These are phyloP conservation scores for Denticeps clupeoides DNA, from an alignment of 2,797 vertebrate genomes.

Conservation along the genomic window DNA sequence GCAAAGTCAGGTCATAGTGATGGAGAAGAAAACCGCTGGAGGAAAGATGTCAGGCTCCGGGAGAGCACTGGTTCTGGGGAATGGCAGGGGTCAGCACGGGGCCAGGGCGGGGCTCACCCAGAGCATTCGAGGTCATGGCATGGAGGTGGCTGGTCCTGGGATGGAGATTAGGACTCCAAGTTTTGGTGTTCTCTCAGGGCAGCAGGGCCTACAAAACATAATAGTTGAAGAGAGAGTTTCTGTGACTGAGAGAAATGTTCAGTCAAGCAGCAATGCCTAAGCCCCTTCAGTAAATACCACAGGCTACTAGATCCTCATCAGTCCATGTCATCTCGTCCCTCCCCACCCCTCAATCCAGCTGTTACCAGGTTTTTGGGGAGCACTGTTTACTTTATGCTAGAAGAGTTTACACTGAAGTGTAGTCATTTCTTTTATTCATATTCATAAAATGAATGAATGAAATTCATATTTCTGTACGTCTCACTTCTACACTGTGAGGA, in stretches of 20 bases:
- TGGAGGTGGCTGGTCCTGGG: conserved; percentile 21
- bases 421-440: too few species aligned
- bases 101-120: conserved; percentile 6
- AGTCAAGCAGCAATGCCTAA: conserved; percentile 3
- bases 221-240: conserved; percentile 49
- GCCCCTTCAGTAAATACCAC: not conserved
- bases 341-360: too few species aligned
- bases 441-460: too few species aligned
- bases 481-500: too few species aligned
- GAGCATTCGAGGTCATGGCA: conserved; percentile 15
- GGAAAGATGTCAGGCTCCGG: conserved; percentile 10
- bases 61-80: not conserved
- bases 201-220: conserved; percentile 34
- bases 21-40: too few species aligned
- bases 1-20: conserved; percentile 37
- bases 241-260: conserved; percentile 44
- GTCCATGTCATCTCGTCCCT: too few species aligned
- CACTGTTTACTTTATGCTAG: too few species aligned
- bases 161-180: conserved; percentile 30
- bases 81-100: conserved; percentile 4
- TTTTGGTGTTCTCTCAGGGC: conserved; percentile 11
- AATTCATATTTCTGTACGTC: too few species aligned
- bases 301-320: too few species aligned
- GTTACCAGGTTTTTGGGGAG: too few species aligned
- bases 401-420: too few species aligned